Percentiles rank a stretch among this genome's conserved stretches.
Conservation (phyloP, 2,888 invertebrate genomes). For the Entomobrya multifasciata region DNA sequence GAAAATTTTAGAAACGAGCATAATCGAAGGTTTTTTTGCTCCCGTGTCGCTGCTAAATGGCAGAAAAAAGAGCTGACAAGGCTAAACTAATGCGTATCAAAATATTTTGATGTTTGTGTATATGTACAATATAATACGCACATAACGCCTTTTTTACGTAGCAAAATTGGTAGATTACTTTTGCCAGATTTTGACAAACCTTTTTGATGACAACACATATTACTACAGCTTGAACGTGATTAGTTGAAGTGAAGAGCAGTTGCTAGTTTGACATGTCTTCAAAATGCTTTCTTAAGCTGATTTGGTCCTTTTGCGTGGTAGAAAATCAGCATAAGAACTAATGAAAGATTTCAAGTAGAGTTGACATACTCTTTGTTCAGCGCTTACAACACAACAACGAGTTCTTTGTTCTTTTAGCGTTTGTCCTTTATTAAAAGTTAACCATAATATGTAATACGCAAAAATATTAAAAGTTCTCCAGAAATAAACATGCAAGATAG, state of each 20-base stretch:
- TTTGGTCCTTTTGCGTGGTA: neutral
- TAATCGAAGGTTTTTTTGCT: too few relatives aligned
- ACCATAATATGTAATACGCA: neutral
- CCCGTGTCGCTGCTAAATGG: slow-evolving; percentile 30
- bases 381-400: neutral
- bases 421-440: neutral
- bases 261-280: slow-evolving; percentile 52
- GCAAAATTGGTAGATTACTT: too few relatives aligned
- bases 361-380: neutral
- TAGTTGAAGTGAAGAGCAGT: slow-evolving; percentile 53
- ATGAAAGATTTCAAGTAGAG: neutral
- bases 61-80: slow-evolving; percentile 26
- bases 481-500: neutral
- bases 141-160: neutral
- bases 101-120: slow-evolving; percentile 19
- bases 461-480: neutral
- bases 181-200: slow-evolving; percentile 13
- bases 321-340: neutral
- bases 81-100: neutral
- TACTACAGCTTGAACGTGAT: slow-evolving; percentile 33
- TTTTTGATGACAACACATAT: slow-evolving; percentile 7
- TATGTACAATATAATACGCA: neutral
- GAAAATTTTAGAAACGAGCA: neutral
- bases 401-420: neutral
- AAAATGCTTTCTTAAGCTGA: neutral